These are phyloP conservation scores for Coregonus suidteri DNA, from an alignment of 2,797 vertebrate species.

Conservation along the genomic window DNA sequence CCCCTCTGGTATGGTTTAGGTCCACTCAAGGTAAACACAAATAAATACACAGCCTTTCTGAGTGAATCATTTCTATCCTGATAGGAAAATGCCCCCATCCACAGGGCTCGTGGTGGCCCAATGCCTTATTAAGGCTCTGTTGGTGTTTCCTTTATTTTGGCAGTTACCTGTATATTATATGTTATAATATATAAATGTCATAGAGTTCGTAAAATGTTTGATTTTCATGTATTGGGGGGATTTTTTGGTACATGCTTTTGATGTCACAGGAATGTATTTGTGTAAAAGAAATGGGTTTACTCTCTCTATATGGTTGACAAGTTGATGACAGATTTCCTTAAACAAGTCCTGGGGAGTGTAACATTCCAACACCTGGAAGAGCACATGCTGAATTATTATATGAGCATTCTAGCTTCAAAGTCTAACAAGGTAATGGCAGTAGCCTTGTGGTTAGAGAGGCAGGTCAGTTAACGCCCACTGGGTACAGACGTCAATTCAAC, in stretches of 20 bases:
- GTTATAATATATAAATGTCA: not conserved
- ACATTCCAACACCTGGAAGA: slow-evolving; percentile 14
- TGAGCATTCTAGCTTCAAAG: not conserved
- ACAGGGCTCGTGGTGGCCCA: no score
- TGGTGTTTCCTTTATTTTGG: no score
- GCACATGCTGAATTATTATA: slow-evolving; percentile 50
- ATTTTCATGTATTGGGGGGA: slow-evolving; percentile 20
- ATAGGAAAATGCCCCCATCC: no score
- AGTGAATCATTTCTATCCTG: no score
- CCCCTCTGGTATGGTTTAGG: no score
- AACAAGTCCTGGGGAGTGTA: slow-evolving; percentile 13
- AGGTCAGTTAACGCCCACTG: no score
- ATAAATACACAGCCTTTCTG: no score
- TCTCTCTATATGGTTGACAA: slow-evolving; percentile 35
- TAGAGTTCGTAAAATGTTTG: not conserved
- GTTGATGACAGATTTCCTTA: slow-evolving; percentile 39
- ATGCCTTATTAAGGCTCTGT: no score
- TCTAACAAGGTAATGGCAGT: not conserved
- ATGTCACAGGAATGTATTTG: slow-evolving; percentile 58
- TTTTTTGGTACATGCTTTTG: slow-evolving; percentile 40
- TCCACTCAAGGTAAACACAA: no score
- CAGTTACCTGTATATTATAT: no score
- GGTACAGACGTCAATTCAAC: no score
- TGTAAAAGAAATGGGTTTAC: slow-evolving; percentile 60
- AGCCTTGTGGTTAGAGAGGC: not conserved